Evolutionary conservation across 2,113 vertebrate genomes (phyloP), one percentile per base, ranked within the genome.

Genomic region (Blennius ocellaris): DNA sequence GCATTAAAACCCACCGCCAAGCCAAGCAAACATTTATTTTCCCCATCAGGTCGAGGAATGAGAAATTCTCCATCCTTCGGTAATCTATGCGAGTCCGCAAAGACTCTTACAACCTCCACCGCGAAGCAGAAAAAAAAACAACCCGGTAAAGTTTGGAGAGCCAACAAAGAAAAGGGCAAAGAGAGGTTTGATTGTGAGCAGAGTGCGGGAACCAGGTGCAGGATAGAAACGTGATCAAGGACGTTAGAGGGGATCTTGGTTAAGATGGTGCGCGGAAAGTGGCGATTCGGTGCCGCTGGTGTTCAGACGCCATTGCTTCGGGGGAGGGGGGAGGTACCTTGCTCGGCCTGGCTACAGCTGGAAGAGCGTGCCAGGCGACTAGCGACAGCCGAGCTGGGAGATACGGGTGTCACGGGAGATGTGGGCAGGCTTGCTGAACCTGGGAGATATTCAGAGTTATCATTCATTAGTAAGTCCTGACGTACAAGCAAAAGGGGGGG

Each of bases 361-460:
- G 81, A 91, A 90, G 95, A 94, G 84, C 94, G 95, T 69, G 96
- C 95, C 94, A 97, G 94, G 88, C 93, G 96, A 89, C 95, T 93
- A 86, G 96, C 96, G 82, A 95, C 96, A 85, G 93, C 93, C 76
- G 87, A 94, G 94, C 96, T 97, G 86, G 97, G 95, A 88, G 94
- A 82, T 91, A 97, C 91, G 82, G 95, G 92, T 76, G 80, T 39
- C 85, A 91, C 87, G 1, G 92, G 92, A 57, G 95, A 95, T 82
- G 94, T 87, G 87, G 96, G 93, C 81, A 93, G 94, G 90, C 93
- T 90, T 82, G 94, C 89, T 90, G 94, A 94, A 93, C 95, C 97
- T 98, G 94, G 78, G 96, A 95, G 84, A 96, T 78, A 89, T 79
- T 84, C 81, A 90, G 14, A 93, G 93, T 69, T 93, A 89, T 84